Evolutionary conservation across 2,888 invertebrate genomes (phyloP).

Genomic region (Luperina testacea): DNA sequence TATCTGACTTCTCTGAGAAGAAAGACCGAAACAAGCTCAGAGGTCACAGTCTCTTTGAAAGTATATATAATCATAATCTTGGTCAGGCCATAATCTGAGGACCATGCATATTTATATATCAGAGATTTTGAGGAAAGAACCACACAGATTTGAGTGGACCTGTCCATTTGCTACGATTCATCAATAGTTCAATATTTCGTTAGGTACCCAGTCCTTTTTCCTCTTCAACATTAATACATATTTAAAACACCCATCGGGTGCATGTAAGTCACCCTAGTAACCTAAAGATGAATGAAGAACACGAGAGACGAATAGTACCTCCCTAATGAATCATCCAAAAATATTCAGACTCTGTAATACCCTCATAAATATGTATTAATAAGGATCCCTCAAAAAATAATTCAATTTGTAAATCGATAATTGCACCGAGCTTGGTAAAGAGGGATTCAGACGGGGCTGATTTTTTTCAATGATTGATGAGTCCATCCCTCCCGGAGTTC

Average conservation of each 20-base stretch:
- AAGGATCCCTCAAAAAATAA: conserved; percentile 72
- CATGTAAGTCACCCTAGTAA: conserved; percentile 2
- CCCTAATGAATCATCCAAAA: conserved; percentile 9
- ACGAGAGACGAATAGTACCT: conserved; percentile 15
- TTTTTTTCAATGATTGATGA: conserved; percentile 80
- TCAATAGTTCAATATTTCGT: not conserved
- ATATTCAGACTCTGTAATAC: conserved; percentile 2
- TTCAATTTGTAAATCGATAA: conserved; percentile 78
- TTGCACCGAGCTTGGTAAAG: conserved; percentile 67
- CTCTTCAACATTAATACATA: not conserved
- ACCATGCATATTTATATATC: not conserved
- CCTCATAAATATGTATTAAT: conserved; percentile 57
- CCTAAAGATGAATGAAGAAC: conserved; percentile 10
- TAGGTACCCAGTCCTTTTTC: not conserved
- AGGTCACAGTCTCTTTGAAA: not conserved
- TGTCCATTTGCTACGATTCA: not conserved
- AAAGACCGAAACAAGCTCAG: not conserved
- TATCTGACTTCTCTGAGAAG: not conserved
- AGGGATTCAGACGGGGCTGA: conserved; percentile 45
- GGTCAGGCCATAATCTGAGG: not conserved
- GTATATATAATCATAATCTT: not conserved
- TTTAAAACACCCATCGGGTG: not conserved
- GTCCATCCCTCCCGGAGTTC: conserved; percentile 71
- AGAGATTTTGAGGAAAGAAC: not conserved
- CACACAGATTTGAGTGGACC: not conserved